These are phyloP conservation scores for Saguinus midas DNA, from an alignment of 2,113 vertebrate species.

Conservation along the genomic window DNA sequence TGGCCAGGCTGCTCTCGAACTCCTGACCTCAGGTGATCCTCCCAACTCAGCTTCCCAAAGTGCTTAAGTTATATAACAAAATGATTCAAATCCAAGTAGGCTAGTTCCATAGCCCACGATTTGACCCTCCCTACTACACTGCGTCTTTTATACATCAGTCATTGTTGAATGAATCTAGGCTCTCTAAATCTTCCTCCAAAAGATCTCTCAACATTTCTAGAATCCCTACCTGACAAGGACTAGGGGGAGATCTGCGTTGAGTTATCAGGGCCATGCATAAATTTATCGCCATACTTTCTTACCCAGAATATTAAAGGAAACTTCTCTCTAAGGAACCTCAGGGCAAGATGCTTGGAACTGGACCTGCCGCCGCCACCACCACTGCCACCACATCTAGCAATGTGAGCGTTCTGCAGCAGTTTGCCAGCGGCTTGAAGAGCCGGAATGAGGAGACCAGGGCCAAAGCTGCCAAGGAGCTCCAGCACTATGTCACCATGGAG, in stretches of 20 bases:
- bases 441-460: conserved; percentile 95
- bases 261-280: too few relatives aligned
- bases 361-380: conserved; percentile 31
- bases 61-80: neutral
- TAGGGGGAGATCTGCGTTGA: neutral
- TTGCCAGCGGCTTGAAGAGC: conserved; percentile 96
- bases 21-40: too few relatives aligned
- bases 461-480: conserved; percentile 97
- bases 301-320: neutral
- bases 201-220: neutral
- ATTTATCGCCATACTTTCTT: neutral
- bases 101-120: neutral
- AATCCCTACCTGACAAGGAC: neutral
- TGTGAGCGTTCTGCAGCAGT: conserved; percentile 95
- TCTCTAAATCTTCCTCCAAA: neutral
- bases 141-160: neutral
- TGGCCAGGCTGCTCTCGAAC: too few relatives aligned
- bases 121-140: neutral
- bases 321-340: conserved; percentile 44
- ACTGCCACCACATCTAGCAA: conserved; percentile 89
- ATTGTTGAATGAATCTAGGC: neutral
- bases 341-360: conserved; percentile 75
- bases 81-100: neutral
- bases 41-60: too few relatives aligned
- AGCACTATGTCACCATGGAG: conserved; percentile 99